phyloP scores from a whole-genome alignment of 1,140 invertebrate genomes.

The Drosophila nebulosa region DNA sequence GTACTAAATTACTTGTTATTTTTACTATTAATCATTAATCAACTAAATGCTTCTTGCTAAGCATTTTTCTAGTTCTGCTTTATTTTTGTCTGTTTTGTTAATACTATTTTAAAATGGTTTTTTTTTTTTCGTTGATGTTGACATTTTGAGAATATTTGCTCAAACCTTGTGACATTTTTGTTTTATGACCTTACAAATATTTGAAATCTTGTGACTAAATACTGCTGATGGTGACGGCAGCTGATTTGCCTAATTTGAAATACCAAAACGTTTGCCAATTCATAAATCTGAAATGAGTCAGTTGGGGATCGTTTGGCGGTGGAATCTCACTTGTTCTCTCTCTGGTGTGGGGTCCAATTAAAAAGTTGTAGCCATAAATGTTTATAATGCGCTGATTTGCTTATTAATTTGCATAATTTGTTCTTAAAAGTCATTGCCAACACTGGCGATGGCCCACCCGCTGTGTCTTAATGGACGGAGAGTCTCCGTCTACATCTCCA shows the following conservation, averaged over 20 bases:
- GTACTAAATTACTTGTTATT: no score
- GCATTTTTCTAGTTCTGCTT: not conserved
- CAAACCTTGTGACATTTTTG: slow-evolving; percentile 28
- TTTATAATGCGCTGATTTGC: slow-evolving; percentile 41
- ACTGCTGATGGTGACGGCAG: slow-evolving; percentile 24
- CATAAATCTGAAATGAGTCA: slow-evolving; percentile 41
- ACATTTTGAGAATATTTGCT: not conserved
- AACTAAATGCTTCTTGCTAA: not conserved
- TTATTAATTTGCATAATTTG: slow-evolving; percentile 74
- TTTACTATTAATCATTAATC: not conserved
- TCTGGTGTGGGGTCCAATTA: slow-evolving; percentile 38
- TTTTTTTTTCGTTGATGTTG: not conserved
- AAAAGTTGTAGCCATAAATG: slow-evolving; percentile 56
- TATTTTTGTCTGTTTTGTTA: not conserved
- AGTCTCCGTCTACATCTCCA: not conserved
- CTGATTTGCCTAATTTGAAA: slow-evolving; percentile 60
- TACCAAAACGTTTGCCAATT: slow-evolving; percentile 55
- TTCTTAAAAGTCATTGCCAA: slow-evolving; percentile 21
- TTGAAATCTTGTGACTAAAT: slow-evolving; percentile 53
- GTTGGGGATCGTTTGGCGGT: slow-evolving; percentile 26
- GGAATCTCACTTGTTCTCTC: not conserved
- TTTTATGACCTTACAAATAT: slow-evolving; percentile 24
- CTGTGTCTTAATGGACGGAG: slow-evolving; percentile 51
- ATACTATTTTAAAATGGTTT: not conserved
- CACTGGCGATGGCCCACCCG: slow-evolving; percentile 34